Conservation (phyloP, 2,797 vertebrate species). For the Paguma larvata region DNA sequence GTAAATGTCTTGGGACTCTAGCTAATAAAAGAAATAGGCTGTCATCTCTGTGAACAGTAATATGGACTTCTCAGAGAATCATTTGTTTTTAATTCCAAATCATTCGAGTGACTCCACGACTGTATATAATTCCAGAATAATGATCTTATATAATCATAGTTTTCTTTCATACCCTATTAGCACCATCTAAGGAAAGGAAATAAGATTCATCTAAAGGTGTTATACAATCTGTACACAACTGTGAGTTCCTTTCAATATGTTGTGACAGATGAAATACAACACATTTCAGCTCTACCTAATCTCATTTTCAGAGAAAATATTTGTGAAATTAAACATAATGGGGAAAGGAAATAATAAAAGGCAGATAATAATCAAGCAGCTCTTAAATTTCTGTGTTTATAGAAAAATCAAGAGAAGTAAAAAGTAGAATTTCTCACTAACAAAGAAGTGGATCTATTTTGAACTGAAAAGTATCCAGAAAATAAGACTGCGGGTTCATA, state of each 20-base stretch:
- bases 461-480: background rate
- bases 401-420: constrained; percentile 66
- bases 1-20: background rate
- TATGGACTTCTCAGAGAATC: constrained; percentile 61
- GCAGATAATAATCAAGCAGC: constrained; percentile 46
- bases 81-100: constrained; percentile 77
- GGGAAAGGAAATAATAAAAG: constrained; percentile 52
- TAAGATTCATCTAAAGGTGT: constrained; percentile 82
- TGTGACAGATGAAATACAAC: constrained; percentile 61
- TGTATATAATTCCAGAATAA: constrained; percentile 71
- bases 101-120: constrained; percentile 55
- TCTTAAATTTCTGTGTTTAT: constrained; percentile 65
- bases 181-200: constrained; percentile 88
- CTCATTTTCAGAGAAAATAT: constrained; percentile 74
- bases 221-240: constrained; percentile 73
- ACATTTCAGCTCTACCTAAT: constrained; percentile 43
- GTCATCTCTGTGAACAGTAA: constrained; percentile 68
- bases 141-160: constrained; percentile 72
- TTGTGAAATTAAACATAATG: constrained; percentile 67
- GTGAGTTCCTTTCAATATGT: constrained; percentile 71
- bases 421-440: constrained; percentile 45
- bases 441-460: background rate
- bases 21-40: constrained; percentile 55
- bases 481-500: background rate
- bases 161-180: constrained; percentile 86